phyloP scores from a whole-genome alignment of 1,140 invertebrate species.

The Cardiocondyla obscurior region DNA sequence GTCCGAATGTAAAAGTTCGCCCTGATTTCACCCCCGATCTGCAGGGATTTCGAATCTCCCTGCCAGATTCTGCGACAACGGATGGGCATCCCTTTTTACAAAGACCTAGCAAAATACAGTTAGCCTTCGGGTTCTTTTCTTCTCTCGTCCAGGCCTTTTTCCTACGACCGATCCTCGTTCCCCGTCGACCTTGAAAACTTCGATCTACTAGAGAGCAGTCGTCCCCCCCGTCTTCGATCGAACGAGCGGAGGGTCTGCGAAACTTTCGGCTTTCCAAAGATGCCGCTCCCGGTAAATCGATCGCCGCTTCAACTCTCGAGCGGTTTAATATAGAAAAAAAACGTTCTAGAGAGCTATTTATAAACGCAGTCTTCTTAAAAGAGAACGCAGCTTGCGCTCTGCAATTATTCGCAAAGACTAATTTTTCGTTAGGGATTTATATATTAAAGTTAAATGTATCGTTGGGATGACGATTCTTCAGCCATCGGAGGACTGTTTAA shows the following conservation, averaged over 20 bases:
- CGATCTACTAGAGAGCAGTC: slow-evolving; percentile 28
- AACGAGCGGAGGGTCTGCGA: not conserved
- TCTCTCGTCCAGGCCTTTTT: not conserved
- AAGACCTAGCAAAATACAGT: not conserved
- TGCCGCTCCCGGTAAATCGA: not conserved
- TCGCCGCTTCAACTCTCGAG: not conserved
- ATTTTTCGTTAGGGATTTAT: no score
- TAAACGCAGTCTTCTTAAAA: not conserved
- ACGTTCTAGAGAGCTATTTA: not conserved
- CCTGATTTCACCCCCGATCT: slow-evolving; percentile 21
- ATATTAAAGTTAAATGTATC: no score
- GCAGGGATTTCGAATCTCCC: not conserved
- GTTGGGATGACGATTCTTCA: no score
- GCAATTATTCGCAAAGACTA: no score
- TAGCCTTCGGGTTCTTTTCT: not conserved
- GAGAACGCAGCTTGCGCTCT: not conserved
- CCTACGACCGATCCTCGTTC: not conserved
- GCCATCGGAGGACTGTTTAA: no score
- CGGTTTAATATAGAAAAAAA: not conserved
- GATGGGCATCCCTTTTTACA: not conserved
- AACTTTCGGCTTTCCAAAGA: slow-evolving; percentile 1
- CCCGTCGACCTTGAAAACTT: slow-evolving; percentile 44
- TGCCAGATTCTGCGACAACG: not conserved
- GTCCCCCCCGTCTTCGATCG: not conserved
- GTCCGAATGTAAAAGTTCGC: slow-evolving; percentile 24